Evolutionary conservation across 2,888 invertebrate genomes (phyloP).

Genomic region (Orthonychiurus folsomi): DNA sequence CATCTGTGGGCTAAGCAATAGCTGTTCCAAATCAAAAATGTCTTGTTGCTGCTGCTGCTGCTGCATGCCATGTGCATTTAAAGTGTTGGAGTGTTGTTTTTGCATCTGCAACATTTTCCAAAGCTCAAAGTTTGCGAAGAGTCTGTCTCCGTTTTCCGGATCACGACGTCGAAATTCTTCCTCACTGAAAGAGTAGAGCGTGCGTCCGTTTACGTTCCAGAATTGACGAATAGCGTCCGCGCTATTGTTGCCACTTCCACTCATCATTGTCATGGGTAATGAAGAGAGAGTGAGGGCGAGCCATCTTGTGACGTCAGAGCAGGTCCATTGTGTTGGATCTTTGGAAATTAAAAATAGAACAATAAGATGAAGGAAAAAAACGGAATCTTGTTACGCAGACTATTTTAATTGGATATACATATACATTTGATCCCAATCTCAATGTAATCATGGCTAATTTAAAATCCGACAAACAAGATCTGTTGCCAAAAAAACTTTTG

Average conservation of each 20-base stretch:
- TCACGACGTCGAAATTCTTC: slow-evolving; percentile 75
- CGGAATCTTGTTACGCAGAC: slow-evolving; percentile 1
- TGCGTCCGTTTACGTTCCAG: slow-evolving; percentile 64
- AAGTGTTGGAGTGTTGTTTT: slow-evolving; percentile 48
- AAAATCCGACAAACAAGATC: no score
- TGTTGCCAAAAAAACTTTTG: no score
- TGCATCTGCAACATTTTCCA: slow-evolving; percentile 32
- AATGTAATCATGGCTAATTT: no score
- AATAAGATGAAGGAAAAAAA: no score
- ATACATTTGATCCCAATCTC: no score
- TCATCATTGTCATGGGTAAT: slow-evolving; percentile 14
- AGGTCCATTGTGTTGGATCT: slow-evolving; percentile 85
- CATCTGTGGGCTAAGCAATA: slow-evolving; percentile 12
- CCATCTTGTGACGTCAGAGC: slow-evolving; percentile 79
- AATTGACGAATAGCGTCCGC: slow-evolving; percentile 54
- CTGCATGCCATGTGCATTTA: slow-evolving; percentile 67
- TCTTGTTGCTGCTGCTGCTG: slow-evolving; percentile 14
- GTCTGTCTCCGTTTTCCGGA: slow-evolving; percentile 46
- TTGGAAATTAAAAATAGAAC: slow-evolving; percentile 41
- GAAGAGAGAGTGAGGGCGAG: slow-evolving; percentile 62
- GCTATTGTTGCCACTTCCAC: slow-evolving; percentile 13
- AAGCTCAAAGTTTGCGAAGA: slow-evolving; percentile 36
- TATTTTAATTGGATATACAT: no score
- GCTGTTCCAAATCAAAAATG: slow-evolving; percentile 20
- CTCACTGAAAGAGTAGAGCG: slow-evolving; percentile 66